phyloP scores from a whole-genome alignment of 2,113 vertebrate genomes.

The Mesocricetus auratus region DNA sequence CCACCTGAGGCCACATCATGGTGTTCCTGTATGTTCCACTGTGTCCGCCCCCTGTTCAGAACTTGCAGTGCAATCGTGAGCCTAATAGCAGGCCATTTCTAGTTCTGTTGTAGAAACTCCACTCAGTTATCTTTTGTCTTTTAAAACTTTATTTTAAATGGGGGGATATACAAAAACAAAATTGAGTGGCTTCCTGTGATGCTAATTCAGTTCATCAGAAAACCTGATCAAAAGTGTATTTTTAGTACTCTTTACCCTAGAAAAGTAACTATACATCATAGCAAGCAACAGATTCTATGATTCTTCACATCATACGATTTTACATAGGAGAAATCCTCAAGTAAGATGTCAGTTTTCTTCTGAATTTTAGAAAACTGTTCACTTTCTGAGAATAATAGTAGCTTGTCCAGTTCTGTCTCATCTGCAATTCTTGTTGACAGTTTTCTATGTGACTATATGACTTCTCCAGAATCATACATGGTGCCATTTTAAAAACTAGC shows the following conservation, averaged over 20 bases:
- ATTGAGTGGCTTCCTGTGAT: background rate
- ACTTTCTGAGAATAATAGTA: background rate
- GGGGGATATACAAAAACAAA: background rate
- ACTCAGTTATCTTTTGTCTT: background rate
- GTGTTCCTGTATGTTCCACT: background rate
- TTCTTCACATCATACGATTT: background rate
- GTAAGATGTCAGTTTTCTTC: background rate
- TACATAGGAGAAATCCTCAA: background rate
- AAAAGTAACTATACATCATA: background rate
- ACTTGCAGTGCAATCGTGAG: background rate
- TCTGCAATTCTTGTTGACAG: background rate
- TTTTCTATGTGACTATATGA: background rate
- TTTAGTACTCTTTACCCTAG: background rate
- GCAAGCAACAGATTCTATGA: background rate
- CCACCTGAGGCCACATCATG: background rate
- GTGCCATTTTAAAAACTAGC: slow-evolving; percentile 4
- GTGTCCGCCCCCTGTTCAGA: background rate
- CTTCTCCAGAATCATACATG: background rate
- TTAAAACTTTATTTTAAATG: background rate
- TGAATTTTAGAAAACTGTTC: background rate
- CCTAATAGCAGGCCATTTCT: background rate
- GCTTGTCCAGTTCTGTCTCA: background rate
- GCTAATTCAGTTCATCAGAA: background rate
- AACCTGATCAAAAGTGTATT: background rate
- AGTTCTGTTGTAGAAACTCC: background rate